Evolutionary conservation across 2,888 invertebrate species (phyloP).

Genomic region (Rotaria sp.): DNA sequence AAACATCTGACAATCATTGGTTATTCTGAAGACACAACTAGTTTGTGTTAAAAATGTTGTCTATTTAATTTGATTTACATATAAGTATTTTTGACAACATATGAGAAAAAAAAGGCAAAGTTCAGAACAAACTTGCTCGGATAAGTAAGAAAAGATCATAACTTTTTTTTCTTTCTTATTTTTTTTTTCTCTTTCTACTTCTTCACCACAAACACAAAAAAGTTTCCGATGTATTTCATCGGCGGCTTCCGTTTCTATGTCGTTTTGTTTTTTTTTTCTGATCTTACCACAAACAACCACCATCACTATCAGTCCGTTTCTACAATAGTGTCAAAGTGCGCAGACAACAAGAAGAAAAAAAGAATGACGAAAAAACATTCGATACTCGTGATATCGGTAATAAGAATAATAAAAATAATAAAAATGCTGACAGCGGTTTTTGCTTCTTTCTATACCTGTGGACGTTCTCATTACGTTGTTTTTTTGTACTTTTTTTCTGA

Average conservation of each 20-base stretch:
- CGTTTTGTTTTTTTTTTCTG: not conserved
- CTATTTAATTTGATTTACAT: too few relatives aligned
- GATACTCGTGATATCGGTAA: not conserved
- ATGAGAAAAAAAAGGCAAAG: too few relatives aligned
- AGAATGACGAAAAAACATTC: not conserved
- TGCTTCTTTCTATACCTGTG: not conserved
- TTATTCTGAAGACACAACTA: not conserved
- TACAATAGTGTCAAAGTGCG: not conserved
- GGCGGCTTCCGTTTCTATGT: not conserved
- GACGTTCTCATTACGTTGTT: not conserved
- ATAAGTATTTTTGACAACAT: too few relatives aligned
- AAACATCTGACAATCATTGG: not conserved
- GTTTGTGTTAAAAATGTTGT: too few relatives aligned
- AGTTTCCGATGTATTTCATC: not conserved
- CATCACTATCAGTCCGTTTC: not conserved
- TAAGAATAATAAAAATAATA: not conserved
- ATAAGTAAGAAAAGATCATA: too few relatives aligned
- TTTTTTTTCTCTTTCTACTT: not conserved
- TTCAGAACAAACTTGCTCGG: too few relatives aligned
- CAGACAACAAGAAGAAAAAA: not conserved
- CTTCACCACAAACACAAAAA: not conserved
- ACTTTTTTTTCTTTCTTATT: not conserved
- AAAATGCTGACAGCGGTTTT: not conserved
- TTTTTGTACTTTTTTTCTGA: not conserved
- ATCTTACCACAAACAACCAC: constrained; percentile 5